Percentiles rank a stretch among this genome's conserved stretches.
phyloP scores from a whole-genome alignment of 2,888 invertebrate species.

The Mythimna albipuncta region DNA sequence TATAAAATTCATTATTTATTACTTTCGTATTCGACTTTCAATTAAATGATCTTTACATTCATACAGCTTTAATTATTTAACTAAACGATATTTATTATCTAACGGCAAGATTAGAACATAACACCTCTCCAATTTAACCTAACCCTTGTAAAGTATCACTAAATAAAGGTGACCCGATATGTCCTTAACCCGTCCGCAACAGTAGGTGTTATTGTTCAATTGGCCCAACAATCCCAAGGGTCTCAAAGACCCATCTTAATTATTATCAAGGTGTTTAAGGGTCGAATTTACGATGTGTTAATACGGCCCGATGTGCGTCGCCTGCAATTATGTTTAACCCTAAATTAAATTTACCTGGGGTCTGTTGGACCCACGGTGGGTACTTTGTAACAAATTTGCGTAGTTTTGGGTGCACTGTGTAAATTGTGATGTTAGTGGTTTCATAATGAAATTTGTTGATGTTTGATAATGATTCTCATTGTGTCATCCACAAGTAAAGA shows the following conservation, averaged over 20 bases:
- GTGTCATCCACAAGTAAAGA: too few species aligned
- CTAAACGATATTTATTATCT: background rate
- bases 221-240: slow-evolving; percentile 80
- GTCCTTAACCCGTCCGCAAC: slow-evolving; percentile 75
- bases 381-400: slow-evolving; percentile 63
- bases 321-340: slow-evolving; percentile 82
- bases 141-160: slow-evolving; percentile 74
- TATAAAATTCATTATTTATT: too few species aligned
- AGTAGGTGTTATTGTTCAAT: slow-evolving; percentile 81
- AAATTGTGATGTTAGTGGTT: slow-evolving; percentile 45
- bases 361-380: slow-evolving; percentile 68
- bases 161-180: slow-evolving; percentile 76
- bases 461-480: too few species aligned
- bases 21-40: too few species aligned
- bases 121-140: slow-evolving; percentile 55
- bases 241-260: slow-evolving; percentile 83
- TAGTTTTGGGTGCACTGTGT: slow-evolving; percentile 57
- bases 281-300: slow-evolving; percentile 89
- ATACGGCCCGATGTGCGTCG: slow-evolving; percentile 84
- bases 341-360: slow-evolving; percentile 88
- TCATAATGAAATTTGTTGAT: slow-evolving; percentile 32
- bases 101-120: slow-evolving; percentile 37
- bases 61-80: background rate
- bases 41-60: background rate
- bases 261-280: slow-evolving; percentile 89